Conservation (phyloP, 2,888 invertebrate genomes). For the Xylocampa areola region DNA sequence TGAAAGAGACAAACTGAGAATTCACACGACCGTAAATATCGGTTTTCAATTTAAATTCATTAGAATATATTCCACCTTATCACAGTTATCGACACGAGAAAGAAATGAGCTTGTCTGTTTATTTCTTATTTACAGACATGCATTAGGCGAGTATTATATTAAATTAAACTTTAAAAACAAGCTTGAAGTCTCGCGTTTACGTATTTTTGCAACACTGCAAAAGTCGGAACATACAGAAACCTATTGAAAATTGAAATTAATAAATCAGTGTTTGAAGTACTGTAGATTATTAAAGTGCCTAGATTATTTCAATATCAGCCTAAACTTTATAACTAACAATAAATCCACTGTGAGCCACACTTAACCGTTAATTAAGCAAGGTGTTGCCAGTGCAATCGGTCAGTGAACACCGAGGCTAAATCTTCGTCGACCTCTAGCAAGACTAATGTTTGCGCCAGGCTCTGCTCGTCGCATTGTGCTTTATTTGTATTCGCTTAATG, state of each 20-base stretch:
- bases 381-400: conserved; percentile 52
- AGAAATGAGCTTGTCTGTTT: conserved; percentile 8
- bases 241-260: too few relatives aligned
- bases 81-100: conserved; percentile 21
- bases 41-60: conserved; percentile 29
- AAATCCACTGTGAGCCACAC: not conserved
- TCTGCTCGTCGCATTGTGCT: conserved; percentile 84
- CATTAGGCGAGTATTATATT: too few relatives aligned
- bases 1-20: conserved; percentile 21
- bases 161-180: too few relatives aligned
- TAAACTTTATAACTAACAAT: not conserved
- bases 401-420: conserved; percentile 73
- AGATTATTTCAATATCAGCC: too few relatives aligned
- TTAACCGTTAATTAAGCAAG: conserved; percentile 35
- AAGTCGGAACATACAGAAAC: not conserved
- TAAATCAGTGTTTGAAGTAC: too few relatives aligned
- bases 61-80: conserved; percentile 24
- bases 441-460: conserved; percentile 85
- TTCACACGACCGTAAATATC: conserved; percentile 48
- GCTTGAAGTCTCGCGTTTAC: too few relatives aligned
- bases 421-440: conserved; percentile 79
- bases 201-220: too few relatives aligned
- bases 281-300: too few relatives aligned
- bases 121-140: conserved; percentile 1
- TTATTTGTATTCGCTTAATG: conserved; percentile 89